Base-by-base conservation (phyloP, 2,113 vertebrate species). In the Sphyrna mokarran region DNA sequence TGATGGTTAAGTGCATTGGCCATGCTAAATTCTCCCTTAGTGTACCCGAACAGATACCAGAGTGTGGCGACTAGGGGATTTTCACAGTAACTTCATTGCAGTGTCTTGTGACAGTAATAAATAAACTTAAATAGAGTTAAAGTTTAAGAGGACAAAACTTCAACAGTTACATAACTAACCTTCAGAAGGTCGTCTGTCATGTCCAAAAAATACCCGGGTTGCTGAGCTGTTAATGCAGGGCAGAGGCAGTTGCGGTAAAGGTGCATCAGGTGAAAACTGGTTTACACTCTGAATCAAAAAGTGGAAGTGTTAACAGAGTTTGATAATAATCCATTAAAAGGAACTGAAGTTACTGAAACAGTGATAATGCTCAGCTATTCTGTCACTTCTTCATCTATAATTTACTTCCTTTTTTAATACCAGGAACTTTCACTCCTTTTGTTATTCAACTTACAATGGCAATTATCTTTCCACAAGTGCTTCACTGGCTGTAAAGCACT, bases 151-250 rank as follows among this genome's bases (percentile, higher is more conserved):
- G 87, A 83, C 76, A 93, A 96, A 89, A 9, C 96, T 96, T 96
- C 9, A 68, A 23, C 11, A 58, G 96, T 96, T 95, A 37, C 54
- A 14, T 9, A 68, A 97, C 96, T 97, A 97, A 99, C 99, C 99
- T 97, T 99, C 98, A 95, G 99, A 98, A 69, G 98, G 98, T 96
- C 98, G 97, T 96, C 98, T 98, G 96, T 99, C 98, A 20, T 99
- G 99, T 80, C 99, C 99, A 78, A 99, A 99, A 97, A 99, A 99
- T 96, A 99, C 98, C 0, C 99, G 97, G 0, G 99, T 99, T 96
- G 98, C 98, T 95, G 98, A 97, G 96, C 98, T 98, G 96, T 98
- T 98, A 97, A 99, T 98, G 95, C 98, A 99, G 0, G 99, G 99
- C 86, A 99, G 98, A 69, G 99, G 99, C 96, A 99, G 98, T 96